phyloP scores from a whole-genome alignment of 2,113 vertebrate species.

The Zosterops japonicus region DNA sequence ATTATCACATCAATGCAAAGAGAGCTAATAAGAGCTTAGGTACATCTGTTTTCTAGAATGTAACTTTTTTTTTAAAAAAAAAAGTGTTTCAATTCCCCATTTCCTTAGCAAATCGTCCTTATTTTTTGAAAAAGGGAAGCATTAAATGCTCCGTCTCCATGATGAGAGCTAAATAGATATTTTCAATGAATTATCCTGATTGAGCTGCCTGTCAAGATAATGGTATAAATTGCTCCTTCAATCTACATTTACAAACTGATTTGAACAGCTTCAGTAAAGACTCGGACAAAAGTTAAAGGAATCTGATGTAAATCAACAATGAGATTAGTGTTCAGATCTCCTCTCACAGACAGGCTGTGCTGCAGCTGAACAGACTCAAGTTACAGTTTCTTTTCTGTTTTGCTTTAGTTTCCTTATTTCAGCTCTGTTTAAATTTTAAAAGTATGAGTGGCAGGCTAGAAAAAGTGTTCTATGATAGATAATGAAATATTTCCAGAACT shows the following conservation, averaged over 20 bases:
- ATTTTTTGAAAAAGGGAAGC: slow-evolving; percentile 37
- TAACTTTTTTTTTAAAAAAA: too few species aligned
- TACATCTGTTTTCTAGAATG: slow-evolving; percentile 46
- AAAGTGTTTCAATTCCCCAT: not conserved
- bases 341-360: slow-evolving; percentile 2
- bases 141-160: not conserved
- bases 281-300: slow-evolving; percentile 33
- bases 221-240: slow-evolving; percentile 50
- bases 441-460: not conserved
- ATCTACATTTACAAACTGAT: slow-evolving; percentile 54
- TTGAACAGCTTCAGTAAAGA: slow-evolving; percentile 44
- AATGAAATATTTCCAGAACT: slow-evolving; percentile 18
- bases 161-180: slow-evolving; percentile 46
- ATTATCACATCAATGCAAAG: slow-evolving; percentile 4
- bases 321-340: slow-evolving; percentile 53
- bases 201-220: slow-evolving; percentile 59
- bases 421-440: not conserved
- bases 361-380: slow-evolving; percentile 31
- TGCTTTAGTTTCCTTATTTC: slow-evolving; percentile 18
- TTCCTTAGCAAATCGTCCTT: slow-evolving; percentile 23
- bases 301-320: slow-evolving; percentile 56
- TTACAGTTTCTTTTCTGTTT: slow-evolving; percentile 56
- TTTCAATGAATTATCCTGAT: slow-evolving; percentile 58
- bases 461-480: not conserved
- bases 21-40: not conserved